A percentile compares a stretch with the other conserved stretches of the same genome.
Conservation (phyloP, 53 echinoderm and acorn worm genomes). For the Pentamera pediparva region DNA sequence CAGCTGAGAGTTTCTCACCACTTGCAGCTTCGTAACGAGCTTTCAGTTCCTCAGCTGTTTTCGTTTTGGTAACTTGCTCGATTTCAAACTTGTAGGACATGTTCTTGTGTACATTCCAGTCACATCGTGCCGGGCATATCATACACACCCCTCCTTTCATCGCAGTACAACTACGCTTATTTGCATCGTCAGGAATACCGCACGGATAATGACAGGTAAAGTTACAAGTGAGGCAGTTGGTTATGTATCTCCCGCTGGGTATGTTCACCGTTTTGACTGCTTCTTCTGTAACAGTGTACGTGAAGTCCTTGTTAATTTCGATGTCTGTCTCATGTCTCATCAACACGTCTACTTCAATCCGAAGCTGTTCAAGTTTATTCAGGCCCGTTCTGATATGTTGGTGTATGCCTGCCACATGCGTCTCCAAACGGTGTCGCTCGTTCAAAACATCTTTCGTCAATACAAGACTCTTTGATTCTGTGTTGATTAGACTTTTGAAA, state of each 20-base stretch:
- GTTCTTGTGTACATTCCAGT: conserved; percentile 35
- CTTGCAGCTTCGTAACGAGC: conserved; percentile 18
- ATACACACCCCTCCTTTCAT: conserved; percentile 11
- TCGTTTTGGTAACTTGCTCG: background rate
- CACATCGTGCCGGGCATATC: conserved; percentile 1
- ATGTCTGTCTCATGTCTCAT: conserved; percentile 42
- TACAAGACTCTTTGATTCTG: conserved; percentile 40
- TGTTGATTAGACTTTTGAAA: conserved; percentile 5
- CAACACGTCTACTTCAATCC: conserved; percentile 30
- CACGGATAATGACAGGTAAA: conserved; percentile 51
- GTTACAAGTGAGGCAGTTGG: conserved; percentile 42
- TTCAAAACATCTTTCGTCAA: conserved; percentile 50
- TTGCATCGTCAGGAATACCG: background rate
- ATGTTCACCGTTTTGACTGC: conserved; percentile 18
- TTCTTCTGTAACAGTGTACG: conserved; percentile 35
- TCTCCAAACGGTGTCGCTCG: conserved; percentile 48
- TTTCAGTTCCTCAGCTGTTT: conserved; percentile 18
- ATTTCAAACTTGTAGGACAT: conserved; percentile 33
- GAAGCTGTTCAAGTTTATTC: conserved; percentile 34
- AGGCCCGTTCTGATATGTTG: conserved; percentile 42
- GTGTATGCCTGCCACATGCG: conserved; percentile 44
- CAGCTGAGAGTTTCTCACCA: conserved; percentile 33
- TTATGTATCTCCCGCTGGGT: background rate
- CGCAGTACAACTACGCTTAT: conserved; percentile 27
- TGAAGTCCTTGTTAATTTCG: conserved; percentile 36